Conservation (phyloP, 2,888 invertebrate genomes). For the Hypomecis atomaria region DNA sequence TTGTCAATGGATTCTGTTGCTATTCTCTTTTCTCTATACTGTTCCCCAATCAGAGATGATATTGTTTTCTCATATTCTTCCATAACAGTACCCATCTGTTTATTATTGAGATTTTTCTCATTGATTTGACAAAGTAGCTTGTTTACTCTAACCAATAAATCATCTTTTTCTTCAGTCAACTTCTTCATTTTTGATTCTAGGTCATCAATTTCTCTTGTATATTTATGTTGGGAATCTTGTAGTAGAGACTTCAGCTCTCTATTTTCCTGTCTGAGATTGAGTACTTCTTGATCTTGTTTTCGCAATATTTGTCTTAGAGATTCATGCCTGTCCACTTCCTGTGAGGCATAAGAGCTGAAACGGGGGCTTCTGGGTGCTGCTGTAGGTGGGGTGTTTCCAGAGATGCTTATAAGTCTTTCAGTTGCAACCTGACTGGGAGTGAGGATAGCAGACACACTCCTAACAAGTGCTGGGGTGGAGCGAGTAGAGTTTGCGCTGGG, state of each 20-base stretch:
- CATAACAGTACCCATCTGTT: slow-evolving; percentile 87
- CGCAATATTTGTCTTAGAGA: slow-evolving; percentile 69
- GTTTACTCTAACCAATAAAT: slow-evolving; percentile 60
- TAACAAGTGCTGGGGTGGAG: slow-evolving; percentile 66
- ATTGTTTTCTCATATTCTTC: slow-evolving; percentile 92
- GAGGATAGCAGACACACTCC: slow-evolving; percentile 76
- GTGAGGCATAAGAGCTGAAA: slow-evolving; percentile 52
- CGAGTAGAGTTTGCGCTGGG: slow-evolving; percentile 45
- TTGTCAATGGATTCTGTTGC: slow-evolving; percentile 76
- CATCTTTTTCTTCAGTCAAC: slow-evolving; percentile 65
- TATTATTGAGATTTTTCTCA: slow-evolving; percentile 71
- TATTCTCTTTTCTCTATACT: slow-evolving; percentile 86
- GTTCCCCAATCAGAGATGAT: slow-evolving; percentile 88
- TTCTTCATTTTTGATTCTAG: slow-evolving; percentile 67
- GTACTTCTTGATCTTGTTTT: slow-evolving; percentile 74
- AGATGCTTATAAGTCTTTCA: slow-evolving; percentile 72
- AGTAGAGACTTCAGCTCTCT: slow-evolving; percentile 68
- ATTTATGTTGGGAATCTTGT: slow-evolving; percentile 65
- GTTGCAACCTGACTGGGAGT: slow-evolving; percentile 72
- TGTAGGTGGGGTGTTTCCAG: slow-evolving; percentile 70
- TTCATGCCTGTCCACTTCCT: slow-evolving; percentile 67
- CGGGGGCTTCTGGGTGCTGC: slow-evolving; percentile 71
- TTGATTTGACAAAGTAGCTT: slow-evolving; percentile 67
- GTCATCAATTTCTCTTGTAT: slow-evolving; percentile 62
- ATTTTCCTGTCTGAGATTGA: slow-evolving; percentile 70